Evolutionary conservation across 1,140 invertebrate species (phyloP), one percentile per base, ranked within the genome.

Genomic region (Tachypleus tridentatus): DNA sequence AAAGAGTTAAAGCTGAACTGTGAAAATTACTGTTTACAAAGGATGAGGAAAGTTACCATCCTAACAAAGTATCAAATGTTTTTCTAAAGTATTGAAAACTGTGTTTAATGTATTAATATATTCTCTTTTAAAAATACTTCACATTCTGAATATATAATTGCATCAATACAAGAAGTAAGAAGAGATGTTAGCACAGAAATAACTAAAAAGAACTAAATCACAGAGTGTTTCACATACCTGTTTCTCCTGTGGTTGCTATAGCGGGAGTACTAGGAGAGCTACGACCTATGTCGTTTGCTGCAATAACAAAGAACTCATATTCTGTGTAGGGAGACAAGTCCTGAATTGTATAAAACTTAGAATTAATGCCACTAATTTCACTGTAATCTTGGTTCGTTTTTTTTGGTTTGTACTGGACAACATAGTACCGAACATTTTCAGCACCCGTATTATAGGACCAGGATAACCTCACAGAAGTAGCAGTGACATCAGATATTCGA

Each of bases 291-390:
- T 86, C 87, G 80, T 96, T 97, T 29, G 94, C 91, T 11, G 93
- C 94, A 69, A 93, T 88, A 66, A 98, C 90, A 76, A 87, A 91
- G 80, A 98, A 92, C 77, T 97, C 92, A 80, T 99, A 99, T 74
- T 94, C 91, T 1, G 93, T 97, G 77, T 93, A 96, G 4, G 94
- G 91, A 64, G 88, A 91, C n/a, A 97, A 81, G 69, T 86, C 87
- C 58, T 87, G 83, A 52, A 97, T 88, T 51, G 89, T 87, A 78
- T 96, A 94, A 78, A 91, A 92, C 81, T 89, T 89, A 50, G 90
- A 91, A 67, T 90, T 91, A 69, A 97, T 90, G 50, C 92, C 92
- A 51, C 86, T 89, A 72, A 96, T 93, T 76, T 96, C 92, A 71
- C 64, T 64, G 60, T 70, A 76, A 51, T 72, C 73, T 62, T 73